Conservation (phyloP, 2,797 vertebrate species). For the Percopsis omiscomaycus region DNA sequence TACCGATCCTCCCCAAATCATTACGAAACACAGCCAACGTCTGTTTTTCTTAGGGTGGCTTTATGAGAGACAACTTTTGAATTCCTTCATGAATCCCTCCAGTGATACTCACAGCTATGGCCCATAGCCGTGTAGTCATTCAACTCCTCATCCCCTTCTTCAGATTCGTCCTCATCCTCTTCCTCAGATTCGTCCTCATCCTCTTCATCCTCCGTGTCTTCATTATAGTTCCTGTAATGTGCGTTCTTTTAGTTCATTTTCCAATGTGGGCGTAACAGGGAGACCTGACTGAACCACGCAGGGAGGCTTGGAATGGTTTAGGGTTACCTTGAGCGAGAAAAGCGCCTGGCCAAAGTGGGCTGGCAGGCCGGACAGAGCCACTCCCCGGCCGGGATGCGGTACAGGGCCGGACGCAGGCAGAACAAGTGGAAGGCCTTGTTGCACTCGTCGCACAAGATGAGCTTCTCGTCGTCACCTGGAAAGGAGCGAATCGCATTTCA, state of each 20-base stretch:
- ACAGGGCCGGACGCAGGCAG: slow-evolving; percentile 91
- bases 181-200: slow-evolving; percentile 81
- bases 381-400: slow-evolving; percentile 90
- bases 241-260: not conserved
- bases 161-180: slow-evolving; percentile 82
- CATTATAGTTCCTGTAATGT: slow-evolving; percentile 85
- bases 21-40: slow-evolving; percentile 6
- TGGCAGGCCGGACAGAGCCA: slow-evolving; percentile 97
- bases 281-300: not conserved
- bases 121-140: slow-evolving; percentile 88
- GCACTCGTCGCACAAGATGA: slow-evolving; percentile 96
- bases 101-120: slow-evolving; percentile 84
- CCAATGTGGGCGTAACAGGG: too few species aligned
- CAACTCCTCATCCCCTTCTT: slow-evolving; percentile 83
- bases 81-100: not conserved
- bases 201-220: slow-evolving; percentile 88
- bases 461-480: slow-evolving; percentile 93
- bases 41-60: not conserved
- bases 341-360: slow-evolving; percentile 86
- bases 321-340: slow-evolving; percentile 85
- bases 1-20: slow-evolving; percentile 25
- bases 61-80: not conserved
- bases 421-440: slow-evolving; percentile 99
- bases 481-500: not conserved
- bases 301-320: not conserved